A percentile compares a stretch with the other conserved stretches of the same genome.
These are phyloP conservation scores for Sisor rabdophorus DNA, from an alignment of 2,113 vertebrate species.

Conservation along the genomic window DNA sequence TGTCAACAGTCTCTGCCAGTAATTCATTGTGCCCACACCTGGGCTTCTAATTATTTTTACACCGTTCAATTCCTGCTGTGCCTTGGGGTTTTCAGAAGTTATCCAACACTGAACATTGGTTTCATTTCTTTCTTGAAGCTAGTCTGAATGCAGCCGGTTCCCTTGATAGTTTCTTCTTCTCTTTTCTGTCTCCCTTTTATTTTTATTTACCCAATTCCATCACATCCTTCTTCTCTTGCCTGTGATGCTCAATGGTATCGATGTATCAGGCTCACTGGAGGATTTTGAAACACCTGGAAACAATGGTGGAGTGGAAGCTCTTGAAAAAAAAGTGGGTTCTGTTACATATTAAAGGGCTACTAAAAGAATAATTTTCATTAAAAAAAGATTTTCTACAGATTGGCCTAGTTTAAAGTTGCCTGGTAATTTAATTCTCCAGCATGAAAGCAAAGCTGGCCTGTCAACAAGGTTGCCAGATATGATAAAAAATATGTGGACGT, in stretches of 20 bases:
- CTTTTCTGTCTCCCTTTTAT: not conserved
- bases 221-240: not conserved
- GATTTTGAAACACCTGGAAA: not conserved
- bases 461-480: not conserved
- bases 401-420: too few relatives aligned
- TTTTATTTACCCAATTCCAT: conserved; percentile 12
- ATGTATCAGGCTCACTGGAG: not conserved
- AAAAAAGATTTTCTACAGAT: not conserved
- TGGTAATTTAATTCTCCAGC: not conserved
- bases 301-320: not conserved
- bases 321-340: not conserved
- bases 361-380: not conserved
- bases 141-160: conserved; percentile 43
- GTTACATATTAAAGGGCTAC: not conserved
- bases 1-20: conserved; percentile 44
- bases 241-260: conserved; percentile 2
- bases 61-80: conserved; percentile 47
- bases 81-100: conserved; percentile 48
- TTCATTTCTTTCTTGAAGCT: conserved; percentile 48
- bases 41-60: conserved; percentile 57
- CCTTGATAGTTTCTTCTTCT: conserved; percentile 24
- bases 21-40: conserved; percentile 51
- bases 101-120: conserved; percentile 53
- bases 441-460: not conserved
- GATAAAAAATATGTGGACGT: not conserved